These are phyloP conservation scores for Elaeidobius kamerunicus DNA, from an alignment of 2,888 invertebrate genomes.

Conservation along the genomic window DNA sequence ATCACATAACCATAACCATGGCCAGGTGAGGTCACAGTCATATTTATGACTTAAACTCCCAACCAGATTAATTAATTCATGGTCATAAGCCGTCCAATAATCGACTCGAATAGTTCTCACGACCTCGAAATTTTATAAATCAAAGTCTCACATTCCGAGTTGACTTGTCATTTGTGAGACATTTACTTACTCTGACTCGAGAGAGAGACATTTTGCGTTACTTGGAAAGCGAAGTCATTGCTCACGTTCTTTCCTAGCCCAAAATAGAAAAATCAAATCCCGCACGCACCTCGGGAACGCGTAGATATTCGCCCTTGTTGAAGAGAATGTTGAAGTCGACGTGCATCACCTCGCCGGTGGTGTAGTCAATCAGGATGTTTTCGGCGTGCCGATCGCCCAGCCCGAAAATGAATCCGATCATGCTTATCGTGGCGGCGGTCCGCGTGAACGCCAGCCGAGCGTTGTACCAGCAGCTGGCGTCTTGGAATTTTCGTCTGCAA, in stretches of 20 bases:
- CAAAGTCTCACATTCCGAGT: not conserved
- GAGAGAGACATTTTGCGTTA: too few relatives aligned
- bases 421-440: conserved; percentile 96
- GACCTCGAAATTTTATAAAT: conserved; percentile 35
- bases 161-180: not conserved
- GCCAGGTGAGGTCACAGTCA: too few relatives aligned
- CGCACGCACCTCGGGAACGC: not conserved
- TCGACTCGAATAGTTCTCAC: conserved; percentile 82
- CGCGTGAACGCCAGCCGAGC: conserved; percentile 87
- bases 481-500: too few relatives aligned
- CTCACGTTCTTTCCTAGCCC: too few relatives aligned
- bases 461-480: too few relatives aligned
- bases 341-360: conserved; percentile 91
- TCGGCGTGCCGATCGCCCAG: conserved; percentile 96
- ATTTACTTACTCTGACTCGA: too few relatives aligned
- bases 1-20: too few relatives aligned
- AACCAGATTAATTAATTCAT: too few relatives aligned
- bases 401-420: conserved; percentile 87
- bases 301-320: conserved; percentile 65
- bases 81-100: too few relatives aligned
- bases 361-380: conserved; percentile 91
- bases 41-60: too few relatives aligned
- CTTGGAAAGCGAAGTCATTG: too few relatives aligned
- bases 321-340: conserved; percentile 99
- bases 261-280: conserved; percentile 1